Evolutionary conservation across 1,140 invertebrate species (phyloP).

Genomic region (Acromyrmex echinatior): DNA sequence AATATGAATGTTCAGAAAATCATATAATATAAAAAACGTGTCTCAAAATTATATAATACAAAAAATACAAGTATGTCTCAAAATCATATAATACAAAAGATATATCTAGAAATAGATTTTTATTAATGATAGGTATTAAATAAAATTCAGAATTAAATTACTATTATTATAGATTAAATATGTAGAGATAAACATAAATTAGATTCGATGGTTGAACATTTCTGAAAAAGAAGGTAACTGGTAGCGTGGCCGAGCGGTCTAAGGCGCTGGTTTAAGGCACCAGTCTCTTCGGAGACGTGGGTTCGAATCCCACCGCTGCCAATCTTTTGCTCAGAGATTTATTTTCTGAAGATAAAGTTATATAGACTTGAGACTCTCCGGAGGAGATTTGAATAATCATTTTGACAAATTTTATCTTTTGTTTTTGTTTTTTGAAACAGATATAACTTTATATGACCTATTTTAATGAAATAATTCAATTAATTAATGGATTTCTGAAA

Average conservation of each 20-base stretch:
- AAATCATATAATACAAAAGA: not conserved
- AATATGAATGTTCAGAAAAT: not conserved
- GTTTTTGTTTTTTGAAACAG: no score
- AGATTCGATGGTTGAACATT: not conserved
- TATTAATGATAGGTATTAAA: not conserved
- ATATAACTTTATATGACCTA: not conserved
- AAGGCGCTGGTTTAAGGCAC: slow-evolving; percentile 96
- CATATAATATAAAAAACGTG: not conserved
- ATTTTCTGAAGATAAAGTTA: slow-evolving; percentile 11
- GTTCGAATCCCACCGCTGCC: slow-evolving; percentile 99
- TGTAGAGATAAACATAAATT: not conserved
- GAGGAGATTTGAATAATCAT: not conserved
- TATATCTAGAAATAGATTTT: not conserved
- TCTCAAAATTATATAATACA: not conserved
- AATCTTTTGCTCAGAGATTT: slow-evolving; percentile 82
- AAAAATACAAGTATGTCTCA: not conserved
- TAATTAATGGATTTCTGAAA: not conserved
- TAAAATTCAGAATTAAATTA: not conserved
- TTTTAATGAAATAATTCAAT: slow-evolving; percentile 3
- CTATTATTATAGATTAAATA: not conserved
- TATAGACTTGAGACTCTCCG: not conserved
- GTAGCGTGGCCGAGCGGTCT: slow-evolving; percentile 81
- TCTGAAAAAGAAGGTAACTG: not conserved
- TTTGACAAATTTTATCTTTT: not conserved
- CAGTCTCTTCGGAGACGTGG: slow-evolving; percentile 99